These are phyloP conservation scores for Papilio glaucus DNA, from an alignment of 1,140 invertebrate genomes.

Conservation along the genomic window DNA sequence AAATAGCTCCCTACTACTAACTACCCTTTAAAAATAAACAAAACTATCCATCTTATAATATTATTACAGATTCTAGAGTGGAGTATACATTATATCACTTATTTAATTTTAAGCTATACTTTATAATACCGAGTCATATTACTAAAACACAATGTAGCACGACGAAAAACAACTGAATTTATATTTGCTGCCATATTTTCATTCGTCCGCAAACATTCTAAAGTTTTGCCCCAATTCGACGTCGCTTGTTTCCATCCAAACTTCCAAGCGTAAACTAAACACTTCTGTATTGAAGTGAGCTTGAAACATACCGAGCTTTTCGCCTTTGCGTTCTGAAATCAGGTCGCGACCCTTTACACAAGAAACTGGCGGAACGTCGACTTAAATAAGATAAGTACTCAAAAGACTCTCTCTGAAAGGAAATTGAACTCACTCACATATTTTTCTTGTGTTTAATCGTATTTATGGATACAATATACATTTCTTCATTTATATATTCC, in stretches of 20 bases:
- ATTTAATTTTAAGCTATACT: too few relatives aligned
- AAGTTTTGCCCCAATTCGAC: background rate
- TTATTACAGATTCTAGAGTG: too few relatives aligned
- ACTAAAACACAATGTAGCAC: too few relatives aligned
- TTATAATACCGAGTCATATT: background rate
- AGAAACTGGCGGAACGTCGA: background rate
- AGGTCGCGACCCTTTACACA: constrained; percentile 12
- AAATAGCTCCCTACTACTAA: too few relatives aligned
- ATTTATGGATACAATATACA: too few relatives aligned
- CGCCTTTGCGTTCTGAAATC: background rate
- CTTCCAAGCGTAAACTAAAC: constrained; percentile 9
- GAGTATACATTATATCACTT: too few relatives aligned
- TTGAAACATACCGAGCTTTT: background rate
- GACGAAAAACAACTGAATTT: background rate
- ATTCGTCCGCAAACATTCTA: background rate
- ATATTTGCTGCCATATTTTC: background rate
- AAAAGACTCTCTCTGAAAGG: too few relatives aligned
- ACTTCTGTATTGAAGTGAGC: constrained; percentile 8
- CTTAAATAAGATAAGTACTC: background rate
- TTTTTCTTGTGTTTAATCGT: background rate
- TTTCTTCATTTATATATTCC: too few relatives aligned
- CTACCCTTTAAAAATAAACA: too few relatives aligned
- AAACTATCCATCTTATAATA: too few relatives aligned
- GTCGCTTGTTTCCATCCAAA: background rate
- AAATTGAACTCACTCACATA: background rate